Base-by-base conservation (phyloP, 1,140 invertebrate genomes). In the Danaus plexippus region DNA sequence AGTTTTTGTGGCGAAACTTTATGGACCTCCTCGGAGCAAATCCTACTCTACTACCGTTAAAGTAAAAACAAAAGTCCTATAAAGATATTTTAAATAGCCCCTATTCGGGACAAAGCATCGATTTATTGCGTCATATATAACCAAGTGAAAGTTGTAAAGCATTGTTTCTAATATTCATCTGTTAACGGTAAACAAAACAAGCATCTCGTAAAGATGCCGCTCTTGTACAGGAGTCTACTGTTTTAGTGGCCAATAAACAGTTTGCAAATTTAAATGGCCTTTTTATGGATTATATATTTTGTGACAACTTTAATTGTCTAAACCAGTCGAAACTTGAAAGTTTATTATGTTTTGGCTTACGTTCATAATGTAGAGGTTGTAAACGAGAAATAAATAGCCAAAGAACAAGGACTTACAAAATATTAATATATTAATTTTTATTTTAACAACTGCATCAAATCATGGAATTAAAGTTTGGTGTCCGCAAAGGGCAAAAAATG, bases 51-150 rank as follows among this genome's bases (percentile, higher is more conserved):
- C 80, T 81, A 83, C 81, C 81, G 81, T 83, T 83, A 85, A 80
- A 63, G 61, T 63, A 72, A 66, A 81, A 80, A 83, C 81, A 81
- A 85, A 74, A 65, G 57, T 52, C 45, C 9, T n/a, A 57, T 59
- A 75, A 69, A 56, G 56, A 61, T 12, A 52, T 57, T 64, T 66
- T 66, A 72, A 77, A 71, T 57, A 54, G 57, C 50, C 54, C 56
- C 43, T 41, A 60, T 48, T 8, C 41, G 46, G 43, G 54, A 80
- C 78, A 82, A 81, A 70, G 50, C 52, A 11, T 48, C 56, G 60
- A 67, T 81, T 82, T 80, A 80, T 78, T 76, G 71, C 67, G 57
- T 76, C 71, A 73, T 78, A 81, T 80, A 80, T 77, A 80, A 82
- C 68, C 54, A 74, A 85, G 81, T 82, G 79, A 85, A 85, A 85